A percentile compares a stretch with the other conserved stretches of the same genome.
These are phyloP conservation scores for Fragum fragum DNA, from an alignment of 2,888 invertebrate genomes.

Conservation along the genomic window DNA sequence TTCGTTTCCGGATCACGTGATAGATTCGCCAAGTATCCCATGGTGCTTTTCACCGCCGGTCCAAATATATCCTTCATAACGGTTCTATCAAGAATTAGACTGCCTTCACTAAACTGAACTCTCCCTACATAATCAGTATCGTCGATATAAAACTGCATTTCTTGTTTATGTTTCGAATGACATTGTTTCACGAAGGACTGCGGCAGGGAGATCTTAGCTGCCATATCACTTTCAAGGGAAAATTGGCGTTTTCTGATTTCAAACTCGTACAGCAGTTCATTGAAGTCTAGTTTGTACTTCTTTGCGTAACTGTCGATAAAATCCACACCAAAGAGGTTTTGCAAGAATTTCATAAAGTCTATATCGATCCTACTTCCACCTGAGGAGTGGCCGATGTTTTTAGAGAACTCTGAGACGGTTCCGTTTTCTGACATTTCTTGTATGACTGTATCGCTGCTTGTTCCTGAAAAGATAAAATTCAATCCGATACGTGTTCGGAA, in stretches of 20 bases:
- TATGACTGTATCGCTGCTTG: conserved; percentile 64
- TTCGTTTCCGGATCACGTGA: conserved; percentile 66
- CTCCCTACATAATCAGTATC: conserved; percentile 64
- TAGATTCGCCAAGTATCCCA: conserved; percentile 63
- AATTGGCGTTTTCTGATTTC: conserved; percentile 70
- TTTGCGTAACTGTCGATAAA: conserved; percentile 69
- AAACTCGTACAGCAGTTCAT: conserved; percentile 71
- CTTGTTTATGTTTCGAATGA: conserved; percentile 57
- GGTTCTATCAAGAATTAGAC: conserved; percentile 58
- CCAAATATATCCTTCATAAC: conserved; percentile 68
- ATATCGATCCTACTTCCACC: conserved; percentile 69
- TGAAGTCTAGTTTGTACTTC: conserved; percentile 65
- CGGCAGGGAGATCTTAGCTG: conserved; percentile 48
- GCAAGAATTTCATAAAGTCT: conserved; percentile 69
- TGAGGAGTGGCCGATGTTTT: conserved; percentile 63
- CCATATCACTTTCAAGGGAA: conserved; percentile 51
- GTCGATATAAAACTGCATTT: conserved; percentile 62
- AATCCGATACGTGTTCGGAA: no score
- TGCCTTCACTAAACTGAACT: conserved; percentile 55
- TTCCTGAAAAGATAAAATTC: conserved; percentile 47
- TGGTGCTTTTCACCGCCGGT: conserved; percentile 64
- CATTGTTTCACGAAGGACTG: conserved; percentile 55
- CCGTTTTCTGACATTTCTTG: conserved; percentile 65
- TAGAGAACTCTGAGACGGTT: conserved; percentile 59
- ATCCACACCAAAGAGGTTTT: conserved; percentile 62